These are phyloP conservation scores for Tupaia chinensis DNA, from an alignment of 2,113 vertebrate genomes.

Conservation along the genomic window DNA sequence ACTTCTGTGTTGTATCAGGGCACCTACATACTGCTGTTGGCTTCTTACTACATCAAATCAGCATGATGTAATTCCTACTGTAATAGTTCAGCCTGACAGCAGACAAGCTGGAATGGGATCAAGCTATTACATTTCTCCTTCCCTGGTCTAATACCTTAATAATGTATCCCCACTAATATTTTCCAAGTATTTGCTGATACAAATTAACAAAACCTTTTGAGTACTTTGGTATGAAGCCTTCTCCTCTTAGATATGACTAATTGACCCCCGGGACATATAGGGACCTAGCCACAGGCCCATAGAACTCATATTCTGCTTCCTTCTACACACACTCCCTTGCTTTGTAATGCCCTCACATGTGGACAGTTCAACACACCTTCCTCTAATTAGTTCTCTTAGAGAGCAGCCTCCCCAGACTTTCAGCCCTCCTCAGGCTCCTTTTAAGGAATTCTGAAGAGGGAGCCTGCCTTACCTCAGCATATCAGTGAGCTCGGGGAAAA, in stretches of 20 bases:
- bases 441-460: not conserved
- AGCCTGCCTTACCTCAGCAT: not conserved
- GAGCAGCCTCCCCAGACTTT: not conserved
- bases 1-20: not conserved
- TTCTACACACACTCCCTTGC: not conserved
- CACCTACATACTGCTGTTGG: not conserved
- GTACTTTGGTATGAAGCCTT: not conserved
- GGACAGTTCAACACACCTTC: not conserved
- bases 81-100: not conserved
- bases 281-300: not conserved
- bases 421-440: not conserved
- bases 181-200: not conserved
- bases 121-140: not conserved
- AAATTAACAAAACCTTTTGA: not conserved
- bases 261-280: not conserved
- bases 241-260: not conserved
- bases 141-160: not conserved
- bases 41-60: not conserved
- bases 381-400: not conserved
- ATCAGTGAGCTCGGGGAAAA: not conserved
- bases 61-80: too few species aligned
- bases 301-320: not conserved
- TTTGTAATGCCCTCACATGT: not conserved
- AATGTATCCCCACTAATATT: not conserved
- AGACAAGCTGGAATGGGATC: not conserved